These are phyloP conservation scores for Galeopterus variegatus DNA, from an alignment of 2,113 vertebrate species.

Conservation along the genomic window DNA sequence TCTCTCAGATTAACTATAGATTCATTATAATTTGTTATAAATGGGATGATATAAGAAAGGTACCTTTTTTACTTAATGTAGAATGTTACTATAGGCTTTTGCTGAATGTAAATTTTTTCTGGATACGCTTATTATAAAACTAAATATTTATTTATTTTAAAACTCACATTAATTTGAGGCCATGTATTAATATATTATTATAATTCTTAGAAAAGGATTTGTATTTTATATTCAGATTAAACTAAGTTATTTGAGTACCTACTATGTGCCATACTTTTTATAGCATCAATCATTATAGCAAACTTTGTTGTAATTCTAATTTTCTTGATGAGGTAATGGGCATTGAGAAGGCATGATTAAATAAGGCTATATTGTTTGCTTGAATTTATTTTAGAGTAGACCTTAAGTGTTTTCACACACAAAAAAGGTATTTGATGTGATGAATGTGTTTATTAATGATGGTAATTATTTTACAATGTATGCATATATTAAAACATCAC, in stretches of 20 bases:
- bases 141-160: not conserved
- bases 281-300: not conserved
- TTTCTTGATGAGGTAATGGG: not conserved
- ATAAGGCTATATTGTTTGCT: not conserved
- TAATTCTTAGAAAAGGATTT: slow-evolving; percentile 6
- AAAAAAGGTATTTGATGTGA: not conserved
- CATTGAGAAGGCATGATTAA: not conserved
- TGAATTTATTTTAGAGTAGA: not conserved
- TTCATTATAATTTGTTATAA: not conserved
- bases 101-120: not conserved
- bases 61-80: not conserved
- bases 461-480: not conserved
- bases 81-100: not conserved
- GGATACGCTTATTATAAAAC: not conserved
- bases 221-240: slow-evolving; percentile 34
- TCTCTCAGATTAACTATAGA: not conserved
- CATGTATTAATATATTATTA: not conserved
- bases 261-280: no score
- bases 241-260: not conserved
- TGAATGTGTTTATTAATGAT: not conserved
- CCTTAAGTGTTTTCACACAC: not conserved
- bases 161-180: not conserved
- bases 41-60: not conserved
- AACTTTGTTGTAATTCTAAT: not conserved
- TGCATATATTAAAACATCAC: not conserved